These are phyloP conservation scores for Octodon degus DNA, from an alignment of 2,113 vertebrate genomes.

Conservation along the genomic window DNA sequence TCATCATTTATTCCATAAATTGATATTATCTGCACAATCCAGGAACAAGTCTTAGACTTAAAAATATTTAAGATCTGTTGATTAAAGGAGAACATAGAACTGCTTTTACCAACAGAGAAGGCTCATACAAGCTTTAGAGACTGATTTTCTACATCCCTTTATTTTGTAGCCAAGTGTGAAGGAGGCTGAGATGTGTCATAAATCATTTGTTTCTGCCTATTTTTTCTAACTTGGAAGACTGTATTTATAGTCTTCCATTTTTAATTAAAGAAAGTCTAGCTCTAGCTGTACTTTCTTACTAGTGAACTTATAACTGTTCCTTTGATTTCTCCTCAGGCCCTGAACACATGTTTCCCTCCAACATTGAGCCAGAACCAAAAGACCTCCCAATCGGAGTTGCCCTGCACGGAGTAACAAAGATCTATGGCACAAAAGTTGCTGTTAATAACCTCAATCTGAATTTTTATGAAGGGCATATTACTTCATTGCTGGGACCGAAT, in stretches of 20 bases:
- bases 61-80: slow-evolving; percentile 16
- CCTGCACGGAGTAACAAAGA: slow-evolving; percentile 94
- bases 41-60: slow-evolving; percentile 12
- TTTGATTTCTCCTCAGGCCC: slow-evolving; percentile 71
- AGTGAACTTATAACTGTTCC: background rate
- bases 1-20: slow-evolving; percentile 10
- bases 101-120: slow-evolving; percentile 31
- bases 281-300: background rate
- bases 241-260: background rate
- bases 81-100: background rate
- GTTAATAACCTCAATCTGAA: slow-evolving; percentile 94
- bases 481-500: slow-evolving; percentile 95
- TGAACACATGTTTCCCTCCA: slow-evolving; percentile 80
- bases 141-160: background rate
- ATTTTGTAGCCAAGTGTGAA: slow-evolving; percentile 37
- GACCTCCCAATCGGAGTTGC: slow-evolving; percentile 92
- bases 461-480: slow-evolving; percentile 97
- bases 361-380: slow-evolving; percentile 89
- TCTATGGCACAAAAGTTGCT: slow-evolving; percentile 91
- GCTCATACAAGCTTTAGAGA: background rate
- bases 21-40: background rate
- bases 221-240: background rate
- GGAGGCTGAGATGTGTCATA: background rate
- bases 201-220: background rate
- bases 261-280: slow-evolving; percentile 40